Percentiles rank a stretch among this genome's conserved stretches.
Evolutionary conservation across 2,797 vertebrate species (phyloP).

Genomic region (Alectoris magna): DNA sequence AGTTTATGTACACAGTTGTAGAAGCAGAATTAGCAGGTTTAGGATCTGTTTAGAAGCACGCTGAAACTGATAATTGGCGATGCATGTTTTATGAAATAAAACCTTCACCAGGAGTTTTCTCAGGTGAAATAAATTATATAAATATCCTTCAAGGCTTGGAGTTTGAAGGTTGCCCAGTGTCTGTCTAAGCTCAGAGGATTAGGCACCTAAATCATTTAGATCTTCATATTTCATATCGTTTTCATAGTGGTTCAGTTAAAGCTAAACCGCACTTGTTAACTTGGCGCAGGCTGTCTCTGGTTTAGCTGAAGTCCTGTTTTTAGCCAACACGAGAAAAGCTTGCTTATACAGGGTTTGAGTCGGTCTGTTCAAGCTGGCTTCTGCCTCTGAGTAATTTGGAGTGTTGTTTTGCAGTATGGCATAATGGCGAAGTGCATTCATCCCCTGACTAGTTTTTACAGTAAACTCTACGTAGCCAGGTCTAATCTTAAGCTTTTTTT

Average conservation of each 20-base stretch:
- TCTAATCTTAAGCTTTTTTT: slow-evolving; percentile 52
- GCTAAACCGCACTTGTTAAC: neutral
- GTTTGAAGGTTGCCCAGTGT: neutral
- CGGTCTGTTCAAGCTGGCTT: neutral
- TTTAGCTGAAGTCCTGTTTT: neutral
- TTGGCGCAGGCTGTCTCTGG: slow-evolving; percentile 2
- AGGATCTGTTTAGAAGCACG: neutral
- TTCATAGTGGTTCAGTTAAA: neutral
- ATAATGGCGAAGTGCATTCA: slow-evolving; percentile 10
- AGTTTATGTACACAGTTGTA: slow-evolving; percentile 51
- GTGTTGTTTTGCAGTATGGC: neutral
- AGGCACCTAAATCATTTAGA: neutral
- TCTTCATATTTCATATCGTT: slow-evolving; percentile 6
- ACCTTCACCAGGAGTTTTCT: slow-evolving; percentile 49
- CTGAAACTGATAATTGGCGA: neutral
- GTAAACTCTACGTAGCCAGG: slow-evolving; percentile 26
- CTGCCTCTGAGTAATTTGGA: neutral
- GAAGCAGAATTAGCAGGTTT: slow-evolving; percentile 32
- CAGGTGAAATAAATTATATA: slow-evolving; percentile 78
- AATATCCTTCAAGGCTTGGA: slow-evolving; percentile 57
- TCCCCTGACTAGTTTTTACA: neutral
- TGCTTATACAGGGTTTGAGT: neutral
- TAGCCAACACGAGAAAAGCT: neutral
- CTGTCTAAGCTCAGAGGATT: neutral
- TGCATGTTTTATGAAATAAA: neutral